phyloP scores from a whole-genome alignment of 2,888 invertebrate species.

The Xestia sexstrigata region DNA sequence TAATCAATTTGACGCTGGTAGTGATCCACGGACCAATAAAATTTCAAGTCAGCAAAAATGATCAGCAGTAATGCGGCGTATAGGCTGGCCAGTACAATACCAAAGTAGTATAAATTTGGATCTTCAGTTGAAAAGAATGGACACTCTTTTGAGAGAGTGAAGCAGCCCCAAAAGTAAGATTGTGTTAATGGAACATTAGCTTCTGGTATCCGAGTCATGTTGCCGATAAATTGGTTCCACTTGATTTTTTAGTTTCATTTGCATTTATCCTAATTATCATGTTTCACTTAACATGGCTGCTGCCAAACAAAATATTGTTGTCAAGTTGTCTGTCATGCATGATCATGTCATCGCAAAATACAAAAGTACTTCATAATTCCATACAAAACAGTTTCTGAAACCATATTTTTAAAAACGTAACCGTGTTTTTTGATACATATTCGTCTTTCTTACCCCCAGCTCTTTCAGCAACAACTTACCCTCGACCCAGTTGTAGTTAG shows the following conservation, averaged over 20 bases:
- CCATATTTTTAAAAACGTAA: no score
- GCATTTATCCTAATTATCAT: constrained; percentile 25
- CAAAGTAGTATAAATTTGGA: constrained; percentile 80
- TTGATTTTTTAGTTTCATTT: constrained; percentile 40
- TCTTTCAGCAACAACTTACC: not conserved
- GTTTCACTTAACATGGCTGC: constrained; percentile 30
- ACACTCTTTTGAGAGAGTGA: constrained; percentile 80
- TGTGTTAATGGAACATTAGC: constrained; percentile 53
- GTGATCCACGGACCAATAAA: constrained; percentile 81
- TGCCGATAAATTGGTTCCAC: constrained; percentile 52
- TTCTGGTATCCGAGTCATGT: constrained; percentile 68
- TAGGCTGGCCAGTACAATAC: constrained; percentile 73
- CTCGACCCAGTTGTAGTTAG: not conserved
- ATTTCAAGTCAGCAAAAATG: constrained; percentile 78
- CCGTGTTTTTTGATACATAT: not conserved
- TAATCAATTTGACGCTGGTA: constrained; percentile 78
- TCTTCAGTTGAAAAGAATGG: constrained; percentile 77
- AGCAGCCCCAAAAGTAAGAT: constrained; percentile 83
- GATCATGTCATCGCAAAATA: not conserved
- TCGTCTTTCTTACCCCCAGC: no score
- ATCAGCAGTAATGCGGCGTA: constrained; percentile 77
- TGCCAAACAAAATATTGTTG: constrained; percentile 24
- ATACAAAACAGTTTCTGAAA: not conserved
- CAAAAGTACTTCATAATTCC: not conserved
- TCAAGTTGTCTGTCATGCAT: constrained; percentile 9